Conservation (phyloP, 2,113 vertebrate genomes). For the Meles meles region DNA sequence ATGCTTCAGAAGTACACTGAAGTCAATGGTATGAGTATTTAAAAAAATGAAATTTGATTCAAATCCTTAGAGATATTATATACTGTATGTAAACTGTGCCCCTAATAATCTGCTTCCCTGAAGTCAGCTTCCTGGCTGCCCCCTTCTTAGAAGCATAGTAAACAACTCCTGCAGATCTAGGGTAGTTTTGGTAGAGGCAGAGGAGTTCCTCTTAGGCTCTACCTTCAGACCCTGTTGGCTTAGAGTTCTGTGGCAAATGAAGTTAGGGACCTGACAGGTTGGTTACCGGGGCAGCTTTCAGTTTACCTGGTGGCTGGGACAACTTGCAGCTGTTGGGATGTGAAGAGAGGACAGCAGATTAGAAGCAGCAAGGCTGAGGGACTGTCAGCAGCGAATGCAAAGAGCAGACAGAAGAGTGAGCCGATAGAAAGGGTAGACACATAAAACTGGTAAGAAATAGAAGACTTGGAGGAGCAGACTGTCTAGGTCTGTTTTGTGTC, state of each 20-base stretch:
- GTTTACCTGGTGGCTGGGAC: neutral
- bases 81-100: neutral
- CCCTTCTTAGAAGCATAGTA: neutral
- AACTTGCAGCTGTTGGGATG: neutral
- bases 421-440: neutral
- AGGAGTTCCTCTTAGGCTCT: neutral
- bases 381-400: neutral
- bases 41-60: neutral
- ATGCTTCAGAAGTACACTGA: neutral
- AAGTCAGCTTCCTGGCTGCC: neutral
- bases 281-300: neutral
- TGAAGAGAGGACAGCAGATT: neutral
- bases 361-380: neutral
- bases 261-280: neutral
- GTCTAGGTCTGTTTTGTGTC: neutral
- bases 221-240: neutral
- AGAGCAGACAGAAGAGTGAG: neutral
- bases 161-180: neutral
- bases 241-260: neutral
- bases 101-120: neutral
- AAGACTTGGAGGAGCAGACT: neutral
- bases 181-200: neutral
- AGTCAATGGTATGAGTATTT: neutral
- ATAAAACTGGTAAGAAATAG: neutral
- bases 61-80: neutral